Evolutionary conservation across 1,140 invertebrate genomes (phyloP).

Genomic region (Oppia nitens): DNA sequence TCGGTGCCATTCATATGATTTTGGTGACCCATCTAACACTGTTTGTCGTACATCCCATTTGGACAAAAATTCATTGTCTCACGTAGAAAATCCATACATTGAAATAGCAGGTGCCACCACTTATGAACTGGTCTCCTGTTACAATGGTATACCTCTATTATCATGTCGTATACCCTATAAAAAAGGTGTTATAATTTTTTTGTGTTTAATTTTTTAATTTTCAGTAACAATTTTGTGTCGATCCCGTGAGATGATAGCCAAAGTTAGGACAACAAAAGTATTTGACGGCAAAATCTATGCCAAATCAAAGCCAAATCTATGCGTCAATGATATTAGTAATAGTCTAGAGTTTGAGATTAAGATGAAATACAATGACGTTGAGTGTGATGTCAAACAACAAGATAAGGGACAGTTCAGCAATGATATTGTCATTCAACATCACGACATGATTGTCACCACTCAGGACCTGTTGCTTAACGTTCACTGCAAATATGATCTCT

Average conservation of each 20-base stretch:
- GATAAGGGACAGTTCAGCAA: conserved; percentile 48
- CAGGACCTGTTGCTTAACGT: conserved; percentile 77
- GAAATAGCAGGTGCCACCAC: conserved; percentile 64
- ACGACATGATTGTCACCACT: conserved; percentile 84
- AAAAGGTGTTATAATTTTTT: too few relatives aligned
- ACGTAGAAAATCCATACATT: conserved; percentile 69
- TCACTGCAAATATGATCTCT: conserved; percentile 80
- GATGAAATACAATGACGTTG: conserved; percentile 23
- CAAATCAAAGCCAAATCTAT: conserved; percentile 77
- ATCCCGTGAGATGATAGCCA: conserved; percentile 76
- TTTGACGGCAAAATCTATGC: conserved; percentile 90
- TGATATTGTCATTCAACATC: conserved; percentile 80
- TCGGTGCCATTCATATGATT: conserved; percentile 79
- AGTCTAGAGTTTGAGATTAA: conserved; percentile 23
- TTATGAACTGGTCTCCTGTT: conserved; percentile 80
- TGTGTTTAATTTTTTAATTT: not conserved
- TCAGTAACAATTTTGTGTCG: conserved; percentile 35
- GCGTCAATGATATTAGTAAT: conserved; percentile 48
- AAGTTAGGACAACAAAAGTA: conserved; percentile 71
- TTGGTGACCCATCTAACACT: conserved; percentile 75
- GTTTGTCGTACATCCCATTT: conserved; percentile 82
- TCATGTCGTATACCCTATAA: too few relatives aligned
- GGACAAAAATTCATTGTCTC: conserved; percentile 62
- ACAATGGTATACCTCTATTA: conserved; percentile 39
- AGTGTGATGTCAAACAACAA: conserved; percentile 23